Evolutionary conservation across 2,888 invertebrate genomes (phyloP), one percentile per base, ranked within the genome.

Genomic region (Drosophila quinaria): DNA sequence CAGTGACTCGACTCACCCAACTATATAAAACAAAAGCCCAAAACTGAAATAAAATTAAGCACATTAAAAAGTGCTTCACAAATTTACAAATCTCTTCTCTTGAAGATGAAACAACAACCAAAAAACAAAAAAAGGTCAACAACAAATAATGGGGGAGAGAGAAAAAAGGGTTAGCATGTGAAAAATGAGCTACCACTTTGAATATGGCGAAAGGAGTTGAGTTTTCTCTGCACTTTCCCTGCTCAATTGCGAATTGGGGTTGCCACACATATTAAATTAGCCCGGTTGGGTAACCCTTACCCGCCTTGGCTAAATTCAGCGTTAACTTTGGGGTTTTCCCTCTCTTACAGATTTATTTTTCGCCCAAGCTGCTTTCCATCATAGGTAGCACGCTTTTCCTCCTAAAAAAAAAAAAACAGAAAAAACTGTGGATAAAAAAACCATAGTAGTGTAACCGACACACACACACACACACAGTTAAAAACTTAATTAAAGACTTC

Each of bases 41-140:
- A 31, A 80, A 72, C 67, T 74, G 72, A 82, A 86, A 80, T 81
- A 86, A 86, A 87, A 87, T 87, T 78, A 80, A 85, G 83, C 81
- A 87, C 87, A 87, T 87, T 87, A 87, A 87, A 87, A 85, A 87
- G 83, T 87, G 87, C 86, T 87, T 87, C 87, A 74, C 86, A 87
- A 87, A 87, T 87, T 87, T 87, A 87, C 87, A 87, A 87, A 87
- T 87, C 87, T 82, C 80, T 35, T 56, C 68, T 56, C 68, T 71
- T 51, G 39, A 31, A 39, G 37, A 6, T 44, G n/a, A 13, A 39
- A 22, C 42, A 15, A 22, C 31, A 25, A 31, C 25, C 44, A 17
- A 39, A 15, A 22, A 22, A 25, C 22, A 19, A 47, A 78, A 85
- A 87, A 86, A 77, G 87, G 85, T 80, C 81, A 87, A 66, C 77